Conservation (phyloP, 2,888 invertebrate genomes). For the Tenthredo mesomela region DNA sequence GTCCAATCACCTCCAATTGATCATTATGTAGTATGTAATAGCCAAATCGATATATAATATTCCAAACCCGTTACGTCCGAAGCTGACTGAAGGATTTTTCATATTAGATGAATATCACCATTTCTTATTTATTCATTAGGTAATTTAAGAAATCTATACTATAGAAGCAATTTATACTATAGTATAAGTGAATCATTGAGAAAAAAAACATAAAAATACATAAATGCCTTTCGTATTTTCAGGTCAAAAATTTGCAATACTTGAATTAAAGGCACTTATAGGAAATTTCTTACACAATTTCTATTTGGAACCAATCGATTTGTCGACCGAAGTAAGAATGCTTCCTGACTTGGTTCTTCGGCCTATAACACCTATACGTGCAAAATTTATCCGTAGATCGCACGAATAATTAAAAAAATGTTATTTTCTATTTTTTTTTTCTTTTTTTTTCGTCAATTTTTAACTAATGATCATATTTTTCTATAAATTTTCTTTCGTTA, state of each 20-base stretch:
- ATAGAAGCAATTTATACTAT: no score
- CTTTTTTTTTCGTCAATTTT: neutral
- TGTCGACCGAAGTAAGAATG: constrained; percentile 62
- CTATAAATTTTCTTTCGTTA: neutral
- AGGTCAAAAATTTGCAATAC: constrained; percentile 68
- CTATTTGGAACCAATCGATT: constrained; percentile 66
- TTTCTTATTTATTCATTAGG: no score
- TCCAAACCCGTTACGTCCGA: no score
- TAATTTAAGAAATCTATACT: no score
- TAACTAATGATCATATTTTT: neutral
- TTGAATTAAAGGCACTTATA: constrained; percentile 67
- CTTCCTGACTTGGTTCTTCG: constrained; percentile 64
- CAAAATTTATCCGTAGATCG: constrained; percentile 55
- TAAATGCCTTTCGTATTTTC: neutral
- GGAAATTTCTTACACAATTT: constrained; percentile 65
- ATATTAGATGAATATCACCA: no score
- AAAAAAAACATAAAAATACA: neutral
- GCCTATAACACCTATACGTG: constrained; percentile 60
- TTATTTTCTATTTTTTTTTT: neutral
- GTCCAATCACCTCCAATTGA: neutral
- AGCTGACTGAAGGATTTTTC: no score
- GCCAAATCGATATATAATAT: no score
- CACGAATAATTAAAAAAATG: neutral
- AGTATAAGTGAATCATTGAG: neutral
- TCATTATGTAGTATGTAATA: neutral